phyloP scores from a whole-genome alignment of 2,797 vertebrate genomes.

The Cossypha dichroa region DNA sequence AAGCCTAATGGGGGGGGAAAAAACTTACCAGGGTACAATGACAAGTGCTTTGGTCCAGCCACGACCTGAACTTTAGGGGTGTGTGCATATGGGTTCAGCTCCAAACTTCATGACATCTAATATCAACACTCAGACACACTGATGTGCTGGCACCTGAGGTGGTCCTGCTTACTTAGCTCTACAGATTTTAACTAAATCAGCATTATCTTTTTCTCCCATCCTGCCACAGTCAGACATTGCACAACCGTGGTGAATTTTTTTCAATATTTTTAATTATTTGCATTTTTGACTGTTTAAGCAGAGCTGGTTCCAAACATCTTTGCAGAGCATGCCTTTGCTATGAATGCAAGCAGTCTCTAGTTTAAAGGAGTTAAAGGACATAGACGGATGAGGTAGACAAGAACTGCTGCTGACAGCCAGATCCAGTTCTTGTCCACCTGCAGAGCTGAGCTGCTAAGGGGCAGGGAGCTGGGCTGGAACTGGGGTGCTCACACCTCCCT shows the following conservation, averaged over 20 bases:
- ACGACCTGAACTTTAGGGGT: background rate
- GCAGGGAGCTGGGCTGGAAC: background rate
- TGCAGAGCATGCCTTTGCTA: background rate
- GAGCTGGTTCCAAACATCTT: background rate
- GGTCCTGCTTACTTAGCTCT: background rate
- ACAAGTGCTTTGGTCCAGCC: background rate
- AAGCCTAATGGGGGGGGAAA: background rate
- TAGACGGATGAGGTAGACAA: background rate
- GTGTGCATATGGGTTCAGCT: background rate
- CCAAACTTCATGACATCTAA: background rate
- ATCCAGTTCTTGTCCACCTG: background rate
- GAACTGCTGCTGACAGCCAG: background rate
- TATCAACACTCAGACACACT: background rate
- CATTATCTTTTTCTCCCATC: background rate
- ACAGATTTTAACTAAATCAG: background rate
- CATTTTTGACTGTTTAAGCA: background rate
- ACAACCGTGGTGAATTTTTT: background rate
- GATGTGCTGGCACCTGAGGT: background rate
- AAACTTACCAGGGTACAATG: background rate
- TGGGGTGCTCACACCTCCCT: background rate
- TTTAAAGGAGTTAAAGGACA: background rate
- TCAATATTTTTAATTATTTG: background rate
- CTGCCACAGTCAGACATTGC: background rate
- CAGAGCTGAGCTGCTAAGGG: background rate
- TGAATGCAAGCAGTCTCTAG: background rate